These are phyloP conservation scores for Bombylius discolor DNA, from an alignment of 2,888 invertebrate species.

Conservation along the genomic window DNA sequence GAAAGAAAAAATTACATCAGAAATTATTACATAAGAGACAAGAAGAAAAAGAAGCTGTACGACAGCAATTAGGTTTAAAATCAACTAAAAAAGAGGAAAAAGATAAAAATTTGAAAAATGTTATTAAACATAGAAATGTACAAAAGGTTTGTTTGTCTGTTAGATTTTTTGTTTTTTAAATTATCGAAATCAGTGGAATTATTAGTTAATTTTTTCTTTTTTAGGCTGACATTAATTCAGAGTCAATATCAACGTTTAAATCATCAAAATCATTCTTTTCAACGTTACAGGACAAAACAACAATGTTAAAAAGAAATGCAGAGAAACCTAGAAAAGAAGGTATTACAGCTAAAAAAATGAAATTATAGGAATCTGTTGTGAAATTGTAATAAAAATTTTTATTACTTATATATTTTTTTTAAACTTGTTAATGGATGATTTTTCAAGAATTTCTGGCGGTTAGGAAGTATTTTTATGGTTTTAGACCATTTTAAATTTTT, in stretches of 20 bases:
- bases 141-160: conserved; percentile 37
- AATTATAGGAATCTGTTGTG: conserved; percentile 38
- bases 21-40: conserved; percentile 39
- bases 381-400: too few species aligned
- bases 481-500: too few species aligned
- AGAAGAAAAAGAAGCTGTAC: conserved; percentile 39
- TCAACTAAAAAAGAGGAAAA: conserved; percentile 41
- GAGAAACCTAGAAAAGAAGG: conserved; percentile 38
- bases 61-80: conserved; percentile 36
- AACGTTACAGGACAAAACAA: conserved; percentile 66
- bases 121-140: conserved; percentile 51
- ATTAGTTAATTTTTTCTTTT: neutral
- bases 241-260: conserved; percentile 38
- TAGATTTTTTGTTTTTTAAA: neutral
- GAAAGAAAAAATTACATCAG: conserved; percentile 74
- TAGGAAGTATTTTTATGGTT: too few species aligned
- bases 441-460: too few species aligned
- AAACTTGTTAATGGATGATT: too few species aligned
- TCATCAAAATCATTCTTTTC: conserved; percentile 78
- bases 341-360: conserved; percentile 46
- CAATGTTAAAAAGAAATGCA: conserved; percentile 29
- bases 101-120: conserved; percentile 46
- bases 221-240: neutral
- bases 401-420: too few species aligned
- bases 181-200: neutral